Evolutionary conservation across 2,888 invertebrate genomes (phyloP).

Genomic region (Ochropleura leucogaster): DNA sequence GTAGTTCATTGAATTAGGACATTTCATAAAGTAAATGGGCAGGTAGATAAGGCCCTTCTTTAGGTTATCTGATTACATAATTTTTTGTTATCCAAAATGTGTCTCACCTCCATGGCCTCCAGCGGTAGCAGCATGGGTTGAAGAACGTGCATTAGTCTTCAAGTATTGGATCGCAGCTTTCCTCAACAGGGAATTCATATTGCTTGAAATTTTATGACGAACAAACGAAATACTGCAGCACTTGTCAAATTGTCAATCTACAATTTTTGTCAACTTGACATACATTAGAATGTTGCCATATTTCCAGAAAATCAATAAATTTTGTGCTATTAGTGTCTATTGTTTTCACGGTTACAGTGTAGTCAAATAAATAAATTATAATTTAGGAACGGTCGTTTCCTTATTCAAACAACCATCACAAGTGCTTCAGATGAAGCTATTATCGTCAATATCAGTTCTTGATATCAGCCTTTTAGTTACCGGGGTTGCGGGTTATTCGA

Average conservation of each 20-base stretch:
- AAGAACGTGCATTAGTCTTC: constrained; percentile 84
- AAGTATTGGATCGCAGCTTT: constrained; percentile 86
- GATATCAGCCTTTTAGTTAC: too few species aligned
- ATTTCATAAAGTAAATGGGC: constrained; percentile 10
- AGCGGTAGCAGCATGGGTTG: constrained; percentile 84
- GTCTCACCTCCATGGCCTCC: constrained; percentile 86
- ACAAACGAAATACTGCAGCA: constrained; percentile 22
- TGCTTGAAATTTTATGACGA: constrained; percentile 39
- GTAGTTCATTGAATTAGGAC: constrained; percentile 18
- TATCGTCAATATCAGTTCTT: not conserved
- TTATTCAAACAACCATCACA: not conserved
- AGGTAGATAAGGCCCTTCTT: constrained; percentile 71
- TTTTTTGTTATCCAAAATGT: constrained; percentile 64
- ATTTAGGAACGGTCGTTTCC: not conserved
- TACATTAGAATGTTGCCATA: constrained; percentile 25
- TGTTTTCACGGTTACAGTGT: not conserved
- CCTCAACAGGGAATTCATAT: constrained; percentile 88
- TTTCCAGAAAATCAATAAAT: constrained; percentile 32
- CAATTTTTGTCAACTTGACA: constrained; percentile 33
- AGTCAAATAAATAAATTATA: not conserved
- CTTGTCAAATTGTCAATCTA: constrained; percentile 30
- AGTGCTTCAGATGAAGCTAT: not conserved
- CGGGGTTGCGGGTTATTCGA: too few species aligned
- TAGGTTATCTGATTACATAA: constrained; percentile 89
- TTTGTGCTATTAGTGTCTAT: not conserved